Percentiles rank a stretch among this genome's conserved stretches.
Conservation (phyloP, 1,140 invertebrate genomes). For the Calephelis virginiensis region DNA sequence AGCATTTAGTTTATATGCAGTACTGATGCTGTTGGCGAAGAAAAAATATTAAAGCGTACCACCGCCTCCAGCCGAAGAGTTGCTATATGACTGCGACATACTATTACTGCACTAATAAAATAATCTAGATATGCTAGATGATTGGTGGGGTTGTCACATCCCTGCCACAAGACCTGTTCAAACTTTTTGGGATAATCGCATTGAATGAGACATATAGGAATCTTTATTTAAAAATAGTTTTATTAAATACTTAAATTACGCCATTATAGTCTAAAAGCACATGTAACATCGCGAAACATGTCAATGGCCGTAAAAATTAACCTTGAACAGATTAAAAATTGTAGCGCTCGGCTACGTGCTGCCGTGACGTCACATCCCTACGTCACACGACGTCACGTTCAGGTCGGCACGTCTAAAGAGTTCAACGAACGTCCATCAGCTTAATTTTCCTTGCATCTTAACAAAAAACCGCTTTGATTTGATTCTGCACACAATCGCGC, state of each 20-base stretch:
- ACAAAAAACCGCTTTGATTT: constrained; percentile 61
- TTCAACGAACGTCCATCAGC: constrained; percentile 71
- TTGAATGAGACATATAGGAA: too few species aligned
- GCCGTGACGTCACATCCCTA: constrained; percentile 48
- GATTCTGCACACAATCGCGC: constrained; percentile 37
- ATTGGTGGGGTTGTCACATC: too few species aligned
- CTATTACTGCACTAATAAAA: too few species aligned
- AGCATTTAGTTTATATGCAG: too few species aligned
- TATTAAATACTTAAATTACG: constrained; percentile 7
- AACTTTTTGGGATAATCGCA: too few species aligned
- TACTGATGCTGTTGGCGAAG: too few species aligned
- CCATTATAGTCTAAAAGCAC: constrained; percentile 29
- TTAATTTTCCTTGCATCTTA: constrained; percentile 62
- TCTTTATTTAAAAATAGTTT: too few species aligned
- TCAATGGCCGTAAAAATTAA: constrained; percentile 43
- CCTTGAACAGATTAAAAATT: constrained; percentile 66
- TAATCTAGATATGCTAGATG: too few species aligned
- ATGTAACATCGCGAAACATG: constrained; percentile 43
- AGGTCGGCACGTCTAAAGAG: constrained; percentile 46
- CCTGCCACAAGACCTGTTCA: too few species aligned
- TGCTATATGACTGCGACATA: too few species aligned
- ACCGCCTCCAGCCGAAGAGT: too few species aligned
- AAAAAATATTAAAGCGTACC: too few species aligned
- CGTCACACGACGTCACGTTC: constrained; percentile 61
- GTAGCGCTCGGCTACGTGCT: constrained; percentile 45